Conservation (phyloP, 92 coral and sea anemone genomes). For the Palythoa caribaeorum region DNA sequence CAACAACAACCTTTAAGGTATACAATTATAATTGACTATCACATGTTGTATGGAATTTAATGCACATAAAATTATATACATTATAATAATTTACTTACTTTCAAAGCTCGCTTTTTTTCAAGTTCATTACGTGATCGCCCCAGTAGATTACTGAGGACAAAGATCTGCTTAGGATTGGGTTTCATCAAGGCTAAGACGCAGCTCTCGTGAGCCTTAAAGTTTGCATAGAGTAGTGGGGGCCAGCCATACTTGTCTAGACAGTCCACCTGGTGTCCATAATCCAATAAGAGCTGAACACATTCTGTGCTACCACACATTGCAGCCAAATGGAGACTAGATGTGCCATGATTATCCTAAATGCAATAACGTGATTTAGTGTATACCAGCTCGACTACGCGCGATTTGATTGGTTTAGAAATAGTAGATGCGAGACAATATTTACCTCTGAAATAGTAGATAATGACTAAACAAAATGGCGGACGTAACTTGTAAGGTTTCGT, state of each 20-base stretch:
- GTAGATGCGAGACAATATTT: no score
- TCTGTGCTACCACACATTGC: conserved; percentile 91
- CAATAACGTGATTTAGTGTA: neutral
- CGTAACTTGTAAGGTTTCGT: no score
- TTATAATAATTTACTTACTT: conserved; percentile 50
- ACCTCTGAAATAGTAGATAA: no score
- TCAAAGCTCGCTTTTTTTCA: conserved; percentile 82
- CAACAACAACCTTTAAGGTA: no score
- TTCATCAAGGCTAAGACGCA: conserved; percentile 96
- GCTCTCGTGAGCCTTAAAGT: conserved; percentile 95
- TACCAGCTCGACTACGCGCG: no score
- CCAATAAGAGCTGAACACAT: conserved; percentile 80
- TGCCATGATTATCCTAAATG: conserved; percentile 79
- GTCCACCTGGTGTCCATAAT: conserved; percentile 87
- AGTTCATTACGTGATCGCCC: conserved; percentile 67
- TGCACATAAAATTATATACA: no score
- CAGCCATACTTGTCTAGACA: conserved; percentile 93
- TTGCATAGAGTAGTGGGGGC: conserved; percentile 98
- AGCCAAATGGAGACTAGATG: conserved; percentile 94
- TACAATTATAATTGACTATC: no score
- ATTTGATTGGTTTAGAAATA: no score
- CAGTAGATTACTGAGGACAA: conserved; percentile 86
- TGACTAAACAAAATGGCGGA: no score
- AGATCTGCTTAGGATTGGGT: conserved; percentile 92
- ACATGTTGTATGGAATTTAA: no score